Base-by-base conservation (phyloP, 2,888 invertebrate species). In the Drosophila paramelanica region DNA sequence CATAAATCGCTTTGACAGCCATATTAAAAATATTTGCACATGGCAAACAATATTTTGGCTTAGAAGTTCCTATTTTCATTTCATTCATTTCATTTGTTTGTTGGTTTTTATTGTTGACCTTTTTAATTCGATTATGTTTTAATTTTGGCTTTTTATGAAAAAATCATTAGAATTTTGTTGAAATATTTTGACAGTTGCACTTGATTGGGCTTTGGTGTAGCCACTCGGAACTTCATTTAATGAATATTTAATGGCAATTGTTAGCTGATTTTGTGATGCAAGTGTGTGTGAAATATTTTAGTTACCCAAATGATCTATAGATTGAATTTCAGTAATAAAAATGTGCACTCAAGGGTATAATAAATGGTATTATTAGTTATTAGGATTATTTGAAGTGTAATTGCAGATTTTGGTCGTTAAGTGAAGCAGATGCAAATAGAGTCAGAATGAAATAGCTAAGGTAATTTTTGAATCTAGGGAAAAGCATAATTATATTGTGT, bases 151-250 rank as follows among this genome's bases (percentile, higher is more conserved):
- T 46, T 49, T 49, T 17, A 25, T 49, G 31, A 17, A 27, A 41
- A 38, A 58, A 49, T 58, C 46, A 62, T 76, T 67, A 62, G 49
- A 43, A 55, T 42, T 65, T 52, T 53, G 41, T 67, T 55, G 27
- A 46, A 77, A 71, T 68, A 68, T 65, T 69, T 73, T 73, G 51
- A 59, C 64, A 69, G 20, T 25, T 59, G 36, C 43, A 46, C 57
- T 72, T 75, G 42, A 62, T 49, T 59, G 20, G 23, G 43, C 10
- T 11, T 23, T 31, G 25, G 20, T 36, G 33, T 5, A 46, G 11
- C 33, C 8, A 43, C 36, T 6, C 31, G 8, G 31, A 31, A 8
- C 11, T 0, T 33, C n/a, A 46, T 43, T 45, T 17, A 49, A 65
- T 82, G 51, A 51, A 64, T 46, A 79, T 72, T 71, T 58, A 46